A percentile compares a stretch with the other conserved stretches of the same genome.
These are phyloP conservation scores for Lampris megalopsis DNA, from an alignment of 2,113 vertebrate species.

Conservation along the genomic window DNA sequence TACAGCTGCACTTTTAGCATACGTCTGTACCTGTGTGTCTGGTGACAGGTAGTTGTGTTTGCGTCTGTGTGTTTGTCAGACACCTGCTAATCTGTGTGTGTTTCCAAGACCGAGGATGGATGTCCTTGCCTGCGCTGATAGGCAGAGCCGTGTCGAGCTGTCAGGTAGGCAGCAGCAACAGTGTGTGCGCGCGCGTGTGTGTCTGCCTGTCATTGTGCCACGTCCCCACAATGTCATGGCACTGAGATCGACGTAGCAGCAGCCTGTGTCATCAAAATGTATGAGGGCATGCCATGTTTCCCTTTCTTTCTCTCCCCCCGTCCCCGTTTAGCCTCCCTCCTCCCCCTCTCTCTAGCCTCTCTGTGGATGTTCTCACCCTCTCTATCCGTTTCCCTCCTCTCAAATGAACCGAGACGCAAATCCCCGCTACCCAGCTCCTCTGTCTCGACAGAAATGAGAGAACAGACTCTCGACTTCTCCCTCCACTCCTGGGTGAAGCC, in stretches of 20 bases:
- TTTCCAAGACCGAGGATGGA: conserved; percentile 50
- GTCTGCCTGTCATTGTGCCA: conserved; percentile 2
- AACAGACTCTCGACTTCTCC: not conserved
- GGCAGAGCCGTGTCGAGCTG: conserved; percentile 43
- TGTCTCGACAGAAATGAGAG: conserved; percentile 28
- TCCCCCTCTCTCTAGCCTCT: not conserved
- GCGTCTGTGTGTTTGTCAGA: conserved; percentile 4
- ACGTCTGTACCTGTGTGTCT: not conserved
- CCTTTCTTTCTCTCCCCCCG: not conserved
- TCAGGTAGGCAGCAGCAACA: conserved; percentile 41
- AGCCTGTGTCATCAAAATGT: conserved; percentile 54
- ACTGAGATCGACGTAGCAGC: conserved; percentile 30
- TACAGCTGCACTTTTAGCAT: not conserved
- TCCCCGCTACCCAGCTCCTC: not conserved
- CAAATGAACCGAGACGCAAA: conserved; percentile 6
- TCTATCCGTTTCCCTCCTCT: not conserved
- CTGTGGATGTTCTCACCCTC: not conserved
- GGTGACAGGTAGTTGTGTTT: not conserved
- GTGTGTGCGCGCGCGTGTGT: not conserved
- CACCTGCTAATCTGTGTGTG: not conserved
- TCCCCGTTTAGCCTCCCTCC: not conserved
- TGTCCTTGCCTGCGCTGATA: conserved; percentile 62
- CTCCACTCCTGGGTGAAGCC: conserved; percentile 8
- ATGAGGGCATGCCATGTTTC: conserved; percentile 24
- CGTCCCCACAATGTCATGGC: conserved; percentile 47